Conservation (phyloP, 2,888 invertebrate genomes). For the Microchrysa polita region DNA sequence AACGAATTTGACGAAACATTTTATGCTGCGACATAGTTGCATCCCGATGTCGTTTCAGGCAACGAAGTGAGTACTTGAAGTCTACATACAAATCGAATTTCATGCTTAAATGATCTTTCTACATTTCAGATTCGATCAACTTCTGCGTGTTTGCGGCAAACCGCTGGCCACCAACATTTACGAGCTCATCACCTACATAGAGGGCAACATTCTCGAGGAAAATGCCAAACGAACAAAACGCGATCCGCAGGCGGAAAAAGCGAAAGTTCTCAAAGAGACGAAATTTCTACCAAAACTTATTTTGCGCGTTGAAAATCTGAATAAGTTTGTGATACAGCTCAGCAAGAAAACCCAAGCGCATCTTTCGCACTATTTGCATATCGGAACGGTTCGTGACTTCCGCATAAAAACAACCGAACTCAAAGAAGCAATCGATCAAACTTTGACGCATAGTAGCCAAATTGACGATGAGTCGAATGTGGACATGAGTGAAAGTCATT, state of each 20-base stretch:
- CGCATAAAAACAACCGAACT: conserved; percentile 67
- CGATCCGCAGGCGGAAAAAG: conserved; percentile 64
- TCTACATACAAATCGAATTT: not conserved
- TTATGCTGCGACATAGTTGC: conserved; percentile 65
- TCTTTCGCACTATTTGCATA: conserved; percentile 67
- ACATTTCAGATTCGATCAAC: conserved; percentile 65
- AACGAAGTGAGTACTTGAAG: conserved; percentile 55
- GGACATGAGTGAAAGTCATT: conserved; percentile 15
- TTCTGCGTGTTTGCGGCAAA: conserved; percentile 68
- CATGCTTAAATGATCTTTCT: not conserved
- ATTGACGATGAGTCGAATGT: conserved; percentile 52
- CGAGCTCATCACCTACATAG: conserved; percentile 68
- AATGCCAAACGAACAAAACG: conserved; percentile 55
- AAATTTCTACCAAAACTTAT: conserved; percentile 71
- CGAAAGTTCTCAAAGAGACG: conserved; percentile 69
- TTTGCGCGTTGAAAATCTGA: conserved; percentile 71
- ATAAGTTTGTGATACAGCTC: conserved; percentile 68
- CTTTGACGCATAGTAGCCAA: conserved; percentile 57
- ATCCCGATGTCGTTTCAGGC: conserved; percentile 55
- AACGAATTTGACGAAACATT: conserved; percentile 70
- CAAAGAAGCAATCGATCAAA: conserved; percentile 67
- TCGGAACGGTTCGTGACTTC: conserved; percentile 72
- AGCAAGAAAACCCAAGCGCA: conserved; percentile 68
- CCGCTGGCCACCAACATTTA: conserved; percentile 68
- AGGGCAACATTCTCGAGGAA: conserved; percentile 64